Evolutionary conservation across 2,113 vertebrate species (phyloP), one percentile per base, ranked within the genome.

Genomic region (Tringa solitaria): DNA sequence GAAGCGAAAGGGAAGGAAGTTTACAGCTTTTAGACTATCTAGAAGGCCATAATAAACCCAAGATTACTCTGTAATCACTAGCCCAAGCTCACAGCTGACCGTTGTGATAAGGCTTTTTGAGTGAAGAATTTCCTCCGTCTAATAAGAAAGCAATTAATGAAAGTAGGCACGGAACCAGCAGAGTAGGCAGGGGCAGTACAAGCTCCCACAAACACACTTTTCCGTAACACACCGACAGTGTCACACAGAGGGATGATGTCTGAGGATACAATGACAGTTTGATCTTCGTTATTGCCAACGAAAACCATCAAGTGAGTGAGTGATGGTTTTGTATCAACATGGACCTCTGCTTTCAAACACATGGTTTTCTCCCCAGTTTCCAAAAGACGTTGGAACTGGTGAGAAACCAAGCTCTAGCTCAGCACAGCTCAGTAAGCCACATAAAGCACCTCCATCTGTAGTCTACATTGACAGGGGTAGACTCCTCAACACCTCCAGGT

Each of bases 401-500:
- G n/a, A 59, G 22, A 60, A 91, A 53, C 28, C 24, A 53, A 64
- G 30, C 14, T 54, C 32, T 26, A 64, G 13, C 10, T 82, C 18
- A 24, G 17, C 20, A 26, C 0, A 2, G 32, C 21, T 87, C 39
- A 72, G 19, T 6, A 65, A 56, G 41, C 15, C 5, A 2, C 33
- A 41, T 45, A 56, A 61, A 64, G 12, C 15, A 33, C 8, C 10
- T 9, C 24, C 46, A 10, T 7, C 35, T 73, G 18, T 5, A 50
- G 21, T 8, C 32, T 50, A 4, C 18, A 12, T 19, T 33, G 45
- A 70, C 0, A 0, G 6, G 27, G 4, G 4, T 3, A 10, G 9
- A 20, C 6, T 60, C 6, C 39, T 61, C 50, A 65, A 9, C 28
- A 18, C 7, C n/a, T 84, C 12, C 50, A 70, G 4, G 50, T 43